Percentiles rank a stretch among this genome's conserved stretches.
Evolutionary conservation across 2,888 invertebrate species (phyloP).

Genomic region (Nesidiocoris tenuis): DNA sequence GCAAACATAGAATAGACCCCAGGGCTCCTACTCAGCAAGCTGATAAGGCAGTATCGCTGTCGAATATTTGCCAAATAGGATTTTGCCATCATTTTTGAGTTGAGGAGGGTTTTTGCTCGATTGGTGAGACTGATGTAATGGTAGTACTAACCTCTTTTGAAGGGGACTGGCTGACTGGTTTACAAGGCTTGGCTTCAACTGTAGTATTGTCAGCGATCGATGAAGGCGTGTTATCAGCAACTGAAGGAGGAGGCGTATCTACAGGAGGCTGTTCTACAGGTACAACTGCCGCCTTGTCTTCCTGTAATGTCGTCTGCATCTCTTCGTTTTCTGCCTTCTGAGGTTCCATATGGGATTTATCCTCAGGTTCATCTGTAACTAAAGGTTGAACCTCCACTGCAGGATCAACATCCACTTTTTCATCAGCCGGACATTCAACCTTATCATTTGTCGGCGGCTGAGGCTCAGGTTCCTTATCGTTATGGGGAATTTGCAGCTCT

Average conservation of each 20-base stretch:
- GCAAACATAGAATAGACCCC: too few relatives aligned
- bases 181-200: neutral
- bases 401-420: conserved; percentile 52
- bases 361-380: neutral
- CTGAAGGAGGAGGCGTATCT: neutral
- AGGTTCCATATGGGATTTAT: neutral
- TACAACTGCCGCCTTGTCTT: neutral
- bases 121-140: too few relatives aligned
- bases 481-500: too few relatives aligned
- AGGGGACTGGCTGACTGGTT: neutral
- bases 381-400: conserved; percentile 11
- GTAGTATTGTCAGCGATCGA: too few relatives aligned
- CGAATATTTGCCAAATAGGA: too few relatives aligned
- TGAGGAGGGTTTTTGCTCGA: too few relatives aligned
- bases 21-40: too few relatives aligned
- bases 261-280: neutral
- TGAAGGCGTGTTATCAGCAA: neutral
- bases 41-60: too few relatives aligned
- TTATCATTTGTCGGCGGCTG: conserved; percentile 50
- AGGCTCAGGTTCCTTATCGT: neutral
- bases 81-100: too few relatives aligned
- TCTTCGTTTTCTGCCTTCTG: neutral
- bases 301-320: neutral
- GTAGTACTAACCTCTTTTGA: neutral
- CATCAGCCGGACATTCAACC: conserved; percentile 41